Base-by-base conservation (phyloP, 2,888 invertebrate species). In the Dasysyrphus tricinctus region DNA sequence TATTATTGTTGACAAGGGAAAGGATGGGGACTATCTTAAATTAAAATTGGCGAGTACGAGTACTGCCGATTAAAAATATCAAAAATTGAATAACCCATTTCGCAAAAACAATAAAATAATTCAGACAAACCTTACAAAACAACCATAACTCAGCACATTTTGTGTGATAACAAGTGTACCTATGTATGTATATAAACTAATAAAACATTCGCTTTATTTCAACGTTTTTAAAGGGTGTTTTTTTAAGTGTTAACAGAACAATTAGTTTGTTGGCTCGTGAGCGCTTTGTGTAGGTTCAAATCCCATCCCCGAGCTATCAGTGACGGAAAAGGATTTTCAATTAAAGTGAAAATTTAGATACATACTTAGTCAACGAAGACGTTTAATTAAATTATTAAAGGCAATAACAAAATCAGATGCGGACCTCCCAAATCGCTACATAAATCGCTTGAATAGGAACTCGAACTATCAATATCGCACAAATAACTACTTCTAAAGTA, bases 141-240 rank as follows among this genome's bases (percentile, higher is more conserved):
- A 61, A 61, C 24, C 61, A 49, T n/a, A 5, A 54, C 75, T 51
- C 11, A 65, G 59, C 69, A 69, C 49, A 67, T 69, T 59, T 54
- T 63, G 12, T 70, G 6, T 51, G 63, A 72, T 16, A 49, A 70
- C 42, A 63, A 44, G 5, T 29, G 8, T 24, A 24, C 24, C 24
- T 14, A 39, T n/a, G n/a, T n/a, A n/a, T n/a, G n/a, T n/a, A n/a
- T n/a, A n/a, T 34, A 19, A 59, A 37, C 34, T 70, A 54, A 78
- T 78, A 78, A 70, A 32, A 14, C 34, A n/a, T n/a, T 70, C 9
- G 54, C 12, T 29, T 49, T 32, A 37, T 57, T 49, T 29, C 12
- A 32, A 56, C 0, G 14, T 24, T 34, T 61, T 39, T 51, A 4
- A 47, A 65, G 61, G 39, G 61, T 59, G 61, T 61, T 61, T 61